Evolutionary conservation across 2,113 vertebrate genomes (phyloP).

Genomic region (Bothrops jararaca): DNA sequence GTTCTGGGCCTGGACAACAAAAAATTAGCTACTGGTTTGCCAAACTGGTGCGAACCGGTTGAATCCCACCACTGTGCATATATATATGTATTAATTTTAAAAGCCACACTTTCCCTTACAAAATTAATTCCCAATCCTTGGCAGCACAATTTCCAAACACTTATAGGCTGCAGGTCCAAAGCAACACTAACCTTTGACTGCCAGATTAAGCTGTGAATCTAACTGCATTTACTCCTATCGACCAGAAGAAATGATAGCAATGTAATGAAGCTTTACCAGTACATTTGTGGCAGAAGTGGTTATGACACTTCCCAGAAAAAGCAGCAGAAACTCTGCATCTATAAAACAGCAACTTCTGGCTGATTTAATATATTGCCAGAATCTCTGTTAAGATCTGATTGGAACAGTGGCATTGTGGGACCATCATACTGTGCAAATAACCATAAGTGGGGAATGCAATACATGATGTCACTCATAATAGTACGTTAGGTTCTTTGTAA

Average conservation of each 20-base stretch:
- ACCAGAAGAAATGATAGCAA: neutral
- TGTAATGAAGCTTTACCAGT: neutral
- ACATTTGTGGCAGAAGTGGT: neutral
- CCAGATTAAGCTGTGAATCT: neutral
- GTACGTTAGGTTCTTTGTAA: neutral
- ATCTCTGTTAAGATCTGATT: neutral
- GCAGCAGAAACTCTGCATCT: neutral
- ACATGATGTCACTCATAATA: neutral
- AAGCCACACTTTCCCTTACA: neutral
- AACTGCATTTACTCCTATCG: neutral
- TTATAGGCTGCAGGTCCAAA: neutral
- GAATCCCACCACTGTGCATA: too few relatives aligned
- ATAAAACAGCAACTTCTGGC: neutral
- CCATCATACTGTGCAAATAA: neutral
- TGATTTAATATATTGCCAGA: neutral
- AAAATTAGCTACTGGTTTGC: too few relatives aligned
- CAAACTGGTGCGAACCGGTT: too few relatives aligned
- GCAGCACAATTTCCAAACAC: neutral
- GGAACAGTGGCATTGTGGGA: neutral
- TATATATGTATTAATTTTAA: neutral
- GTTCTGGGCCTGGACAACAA: too few relatives aligned
- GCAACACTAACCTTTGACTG: neutral
- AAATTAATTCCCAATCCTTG: neutral
- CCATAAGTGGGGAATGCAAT: neutral
- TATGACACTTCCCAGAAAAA: neutral